A percentile compares a stretch with the other conserved stretches of the same genome.
Evolutionary conservation across 2,797 vertebrate genomes (phyloP).

Genomic region (Syngnathus acus): DNA sequence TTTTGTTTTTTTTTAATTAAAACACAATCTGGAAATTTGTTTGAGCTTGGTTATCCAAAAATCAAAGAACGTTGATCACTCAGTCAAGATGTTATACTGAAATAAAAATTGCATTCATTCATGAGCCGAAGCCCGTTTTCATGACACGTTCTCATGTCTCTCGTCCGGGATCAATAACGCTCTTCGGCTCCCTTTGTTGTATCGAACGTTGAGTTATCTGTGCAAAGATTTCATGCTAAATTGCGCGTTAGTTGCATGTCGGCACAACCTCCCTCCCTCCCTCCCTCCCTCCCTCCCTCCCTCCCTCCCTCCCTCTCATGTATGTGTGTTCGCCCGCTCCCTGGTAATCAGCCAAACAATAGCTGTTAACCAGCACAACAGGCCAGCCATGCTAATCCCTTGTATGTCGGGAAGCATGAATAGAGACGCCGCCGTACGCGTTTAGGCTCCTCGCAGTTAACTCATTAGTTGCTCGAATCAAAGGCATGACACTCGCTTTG

Average conservation of each 20-base stretch:
- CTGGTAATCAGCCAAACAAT: constrained; percentile 48
- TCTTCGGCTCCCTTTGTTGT: constrained; percentile 9
- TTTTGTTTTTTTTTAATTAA: no score
- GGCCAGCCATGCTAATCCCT: constrained; percentile 54
- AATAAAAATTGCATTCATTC: not conserved
- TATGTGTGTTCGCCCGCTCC: constrained; percentile 34
- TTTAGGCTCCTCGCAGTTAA: constrained; percentile 53
- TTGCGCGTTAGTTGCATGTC: constrained; percentile 40
- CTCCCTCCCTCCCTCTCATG: constrained; percentile 31
- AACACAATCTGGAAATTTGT: no score
- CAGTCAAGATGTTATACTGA: no score
- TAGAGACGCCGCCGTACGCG: constrained; percentile 39
- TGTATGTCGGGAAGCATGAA: constrained; percentile 48
- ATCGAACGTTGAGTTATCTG: constrained; percentile 9
- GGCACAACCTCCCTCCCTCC: constrained; percentile 33
- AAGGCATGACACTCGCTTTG: constrained; percentile 60
- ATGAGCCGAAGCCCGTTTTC: not conserved
- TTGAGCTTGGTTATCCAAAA: no score
- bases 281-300: constrained; percentile 33
- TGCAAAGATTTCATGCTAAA: constrained; percentile 27
- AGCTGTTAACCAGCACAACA: constrained; percentile 47
- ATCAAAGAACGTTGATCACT: no score
- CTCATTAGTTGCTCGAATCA: constrained; percentile 61
- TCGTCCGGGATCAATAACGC: constrained; percentile 1
- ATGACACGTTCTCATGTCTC: not conserved